Evolutionary conservation across 2,888 invertebrate species (phyloP), one percentile per base, ranked within the genome.

Genomic region (Coleophora flavipennella): DNA sequence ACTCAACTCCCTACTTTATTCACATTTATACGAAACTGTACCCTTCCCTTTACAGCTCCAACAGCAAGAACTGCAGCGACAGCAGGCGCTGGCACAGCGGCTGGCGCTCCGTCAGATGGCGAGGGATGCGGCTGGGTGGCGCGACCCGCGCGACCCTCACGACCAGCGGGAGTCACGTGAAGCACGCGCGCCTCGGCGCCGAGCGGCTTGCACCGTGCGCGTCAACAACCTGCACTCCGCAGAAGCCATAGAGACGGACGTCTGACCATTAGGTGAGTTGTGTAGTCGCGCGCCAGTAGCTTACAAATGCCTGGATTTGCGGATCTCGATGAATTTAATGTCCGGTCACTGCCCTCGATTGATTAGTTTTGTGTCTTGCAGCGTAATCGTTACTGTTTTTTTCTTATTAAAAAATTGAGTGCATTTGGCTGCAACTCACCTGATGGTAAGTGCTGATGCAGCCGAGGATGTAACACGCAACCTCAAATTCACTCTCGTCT

Each of bases 201-300:
- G 72, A 39, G 56, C 67, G 41, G 44, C 57, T 12, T 83, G 80
- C 71, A 83, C 75, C 49, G 81, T 83, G 53, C 80, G 81, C 46
- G 77, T 81, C 52, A 81, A 80, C 66, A 73, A 74, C 51, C 53
- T 80, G 48, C 77, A 78, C 50, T 89, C 92, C 75, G 91, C 93
- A 77, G 91, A 92, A 71, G 92, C 93, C 85, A 93, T 94, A 85
- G 95, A 96, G 88, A 96, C 95, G 87, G 95, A 96, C 88, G 95
- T 95, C 91, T 95, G 95, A 95, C 94, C 92, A 92, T 90, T 89
- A 89, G 93, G 94, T 94, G 78, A 86, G 87, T 41, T 9, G 4
- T 9, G 9, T 14, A 6, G n/a, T 34, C n/a, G n/a, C n/a, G n/a
- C n/a, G n/a, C n/a, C n/a, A n/a, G n/a, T n/a, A n/a, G n/a, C n/a